These are phyloP conservation scores for Caenorhabditis sp. DNA, from an alignment of 2,888 invertebrate species.

Conservation along the genomic window DNA sequence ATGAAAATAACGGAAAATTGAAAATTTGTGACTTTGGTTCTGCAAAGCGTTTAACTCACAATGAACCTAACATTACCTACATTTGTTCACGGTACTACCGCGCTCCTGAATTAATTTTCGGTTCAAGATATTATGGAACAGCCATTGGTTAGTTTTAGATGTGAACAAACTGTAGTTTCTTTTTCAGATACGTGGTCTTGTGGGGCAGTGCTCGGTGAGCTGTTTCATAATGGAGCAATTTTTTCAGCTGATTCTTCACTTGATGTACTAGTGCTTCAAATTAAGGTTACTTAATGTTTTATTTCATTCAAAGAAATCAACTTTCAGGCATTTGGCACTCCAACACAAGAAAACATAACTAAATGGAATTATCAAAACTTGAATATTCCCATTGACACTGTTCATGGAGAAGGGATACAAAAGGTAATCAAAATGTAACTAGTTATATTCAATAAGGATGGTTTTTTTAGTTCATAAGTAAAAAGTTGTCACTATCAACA, in stretches of 20 bases:
- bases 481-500: constrained; percentile 14
- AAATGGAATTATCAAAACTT: constrained; percentile 36
- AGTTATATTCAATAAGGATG: not conserved
- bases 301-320: not conserved
- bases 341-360: constrained; percentile 53
- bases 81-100: constrained; percentile 69
- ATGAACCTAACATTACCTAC: constrained; percentile 63
- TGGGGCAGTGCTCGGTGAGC: constrained; percentile 65
- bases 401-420: constrained; percentile 50
- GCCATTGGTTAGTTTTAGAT: constrained; percentile 9
- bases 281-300: constrained; percentile 30
- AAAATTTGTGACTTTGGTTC: constrained; percentile 75
- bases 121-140: constrained; percentile 55
- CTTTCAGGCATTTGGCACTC: constrained; percentile 55
- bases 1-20: constrained; percentile 63
- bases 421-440: constrained; percentile 8
- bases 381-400: constrained; percentile 42
- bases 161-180: not conserved
- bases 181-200: constrained; percentile 66
- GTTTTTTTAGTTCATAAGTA: constrained; percentile 43
- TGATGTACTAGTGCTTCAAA: constrained; percentile 45
- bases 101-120: constrained; percentile 70
- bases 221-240: constrained; percentile 51
- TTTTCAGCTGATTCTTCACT: constrained; percentile 46
- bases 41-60: constrained; percentile 61